These are phyloP conservation scores for Argyresthia goedartella DNA, from an alignment of 2,888 invertebrate genomes.

Conservation along the genomic window DNA sequence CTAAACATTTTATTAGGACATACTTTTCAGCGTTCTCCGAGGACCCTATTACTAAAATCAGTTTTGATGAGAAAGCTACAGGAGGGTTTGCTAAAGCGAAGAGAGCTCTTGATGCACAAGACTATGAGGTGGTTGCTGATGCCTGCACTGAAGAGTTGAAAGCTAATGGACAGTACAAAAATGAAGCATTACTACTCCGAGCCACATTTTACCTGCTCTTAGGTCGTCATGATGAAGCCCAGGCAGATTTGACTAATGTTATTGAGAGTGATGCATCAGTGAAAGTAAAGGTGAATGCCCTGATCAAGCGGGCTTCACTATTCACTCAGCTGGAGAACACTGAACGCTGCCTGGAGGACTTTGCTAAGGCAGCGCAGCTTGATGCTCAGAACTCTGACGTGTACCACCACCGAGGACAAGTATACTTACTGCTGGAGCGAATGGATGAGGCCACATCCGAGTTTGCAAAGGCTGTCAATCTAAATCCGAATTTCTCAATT, in stretches of 20 bases:
- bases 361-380: constrained; percentile 80
- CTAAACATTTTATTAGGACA: constrained; percentile 86
- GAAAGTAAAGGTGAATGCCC: constrained; percentile 83
- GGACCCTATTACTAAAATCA: constrained; percentile 80
- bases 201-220: constrained; percentile 87
- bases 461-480: constrained; percentile 84
- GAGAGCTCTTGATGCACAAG: constrained; percentile 75
- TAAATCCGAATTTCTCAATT: constrained; percentile 88
- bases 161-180: constrained; percentile 71
- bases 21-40: constrained; percentile 90
- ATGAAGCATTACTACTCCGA: constrained; percentile 83
- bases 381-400: constrained; percentile 89
- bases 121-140: constrained; percentile 83
- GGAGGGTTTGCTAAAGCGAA: constrained; percentile 81
- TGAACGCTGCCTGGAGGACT: constrained; percentile 82
- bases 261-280: constrained; percentile 74
- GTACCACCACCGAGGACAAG: constrained; percentile 93
- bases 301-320: constrained; percentile 90
- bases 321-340: constrained; percentile 83
- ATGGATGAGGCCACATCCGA: constrained; percentile 85
- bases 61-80: constrained; percentile 44
- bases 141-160: constrained; percentile 86
- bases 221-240: constrained; percentile 80
- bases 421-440: constrained; percentile 85
- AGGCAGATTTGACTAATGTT: constrained; percentile 78